Conservation (phyloP, 2,113 vertebrate species). For the Indri indri region DNA sequence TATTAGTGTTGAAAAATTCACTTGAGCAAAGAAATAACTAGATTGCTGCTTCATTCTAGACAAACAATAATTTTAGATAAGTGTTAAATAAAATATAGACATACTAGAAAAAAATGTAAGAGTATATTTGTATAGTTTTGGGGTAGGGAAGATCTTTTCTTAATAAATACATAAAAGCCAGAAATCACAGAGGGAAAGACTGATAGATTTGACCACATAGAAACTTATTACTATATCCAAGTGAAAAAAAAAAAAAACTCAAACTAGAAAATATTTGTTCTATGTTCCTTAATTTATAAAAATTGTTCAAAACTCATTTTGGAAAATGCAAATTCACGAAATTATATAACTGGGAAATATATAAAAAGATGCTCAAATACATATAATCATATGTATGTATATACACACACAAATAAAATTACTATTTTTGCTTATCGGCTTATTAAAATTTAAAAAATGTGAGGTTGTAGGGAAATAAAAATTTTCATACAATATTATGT, state of each 20-base stretch:
- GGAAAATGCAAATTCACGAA: not conserved
- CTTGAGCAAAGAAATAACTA: not conserved
- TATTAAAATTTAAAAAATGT: not conserved
- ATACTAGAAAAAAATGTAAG: not conserved
- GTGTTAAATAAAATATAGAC: not conserved
- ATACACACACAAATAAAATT: not conserved
- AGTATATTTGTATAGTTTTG: not conserved
- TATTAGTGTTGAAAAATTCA: not conserved
- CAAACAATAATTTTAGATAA: not conserved
- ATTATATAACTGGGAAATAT: not conserved
- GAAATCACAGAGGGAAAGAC: not conserved
- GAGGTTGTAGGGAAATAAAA: not conserved
- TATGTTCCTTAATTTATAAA: not conserved
- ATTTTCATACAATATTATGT: not conserved
- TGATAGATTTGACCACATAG: not conserved
- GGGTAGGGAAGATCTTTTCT: not conserved
- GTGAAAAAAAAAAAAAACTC: not conserved
- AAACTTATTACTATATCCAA: not conserved
- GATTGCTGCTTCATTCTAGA: not conserved
- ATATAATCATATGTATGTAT: not conserved
- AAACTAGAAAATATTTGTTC: not conserved
- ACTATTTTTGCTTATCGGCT: not conserved
- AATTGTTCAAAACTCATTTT: not conserved
- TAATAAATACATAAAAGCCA: not conserved
- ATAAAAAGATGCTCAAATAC: not conserved